Evolutionary conservation across 2,797 vertebrate species (phyloP), one percentile per base, ranked within the genome.

Genomic region (Enteromius argenteus): DNA sequence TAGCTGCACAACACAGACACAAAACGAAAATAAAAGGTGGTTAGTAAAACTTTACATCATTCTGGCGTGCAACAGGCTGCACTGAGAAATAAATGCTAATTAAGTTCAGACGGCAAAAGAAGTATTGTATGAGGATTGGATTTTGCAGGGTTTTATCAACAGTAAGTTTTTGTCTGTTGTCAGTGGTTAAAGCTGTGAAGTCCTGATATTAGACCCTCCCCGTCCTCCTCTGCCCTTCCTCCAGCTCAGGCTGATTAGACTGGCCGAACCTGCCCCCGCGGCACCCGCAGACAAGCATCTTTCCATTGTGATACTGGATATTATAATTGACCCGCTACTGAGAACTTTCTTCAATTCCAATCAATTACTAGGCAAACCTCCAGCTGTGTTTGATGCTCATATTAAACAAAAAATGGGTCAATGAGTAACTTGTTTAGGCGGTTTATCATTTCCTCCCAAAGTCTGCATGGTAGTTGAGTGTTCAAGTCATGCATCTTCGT

Each of bases 171-270:
- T 51, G 58, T 67, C 39, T 58, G 49, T 32, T 80, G 35, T 80
- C 39, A 5, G 79, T n/a, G 51, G 51, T 44, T 73, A 49, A 81
- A 72, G 39, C 69, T 64, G 69, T 13, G 82, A 90, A 92, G 92
- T 92, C 91, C 92, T 89, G 80, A 92, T 85, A 78, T 89, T 90
- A 91, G 91, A 91, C 89, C 92, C 91, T 90, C 92, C 89, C 88
- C 86, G 60, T 32, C 60, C 49, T 6, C 88, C 88, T 68, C 79
- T 86, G 83, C 81, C 84, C 85, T 89, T 87, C 90, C 87, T 90
- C 90, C 89, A 90, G 89, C 90, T 88, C 90, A 89, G 81, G 84
- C 84, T 86, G 89, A 53, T 84, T 83, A 37, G 39, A 62, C 56
- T 35, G 84, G 66, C 56, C 84, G 62, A 64, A 75, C 75, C 72